Evolutionary conservation across 2,113 vertebrate genomes (phyloP).

Genomic region (Rhynchomys soricoides): DNA sequence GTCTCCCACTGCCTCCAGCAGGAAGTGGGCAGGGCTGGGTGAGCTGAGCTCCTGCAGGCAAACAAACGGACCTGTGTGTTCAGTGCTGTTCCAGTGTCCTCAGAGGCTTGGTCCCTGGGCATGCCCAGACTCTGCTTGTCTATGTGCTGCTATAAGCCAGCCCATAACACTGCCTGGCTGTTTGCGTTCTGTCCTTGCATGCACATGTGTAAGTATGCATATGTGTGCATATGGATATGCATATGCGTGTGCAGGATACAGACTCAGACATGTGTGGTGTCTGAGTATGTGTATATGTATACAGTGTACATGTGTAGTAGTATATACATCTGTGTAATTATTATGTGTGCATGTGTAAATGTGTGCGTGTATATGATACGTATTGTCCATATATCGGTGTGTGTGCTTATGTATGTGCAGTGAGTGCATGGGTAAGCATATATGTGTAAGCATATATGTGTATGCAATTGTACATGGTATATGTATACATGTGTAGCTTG

Average conservation of each 20-base stretch:
- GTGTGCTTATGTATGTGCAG: neutral
- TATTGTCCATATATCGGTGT: no score
- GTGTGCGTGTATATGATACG: neutral
- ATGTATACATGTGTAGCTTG: neutral
- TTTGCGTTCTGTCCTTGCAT: accelerated
- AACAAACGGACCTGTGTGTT: conserved; percentile 60
- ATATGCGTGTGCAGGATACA: no score
- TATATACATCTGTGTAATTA: neutral
- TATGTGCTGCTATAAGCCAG: neutral
- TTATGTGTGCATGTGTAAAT: neutral
- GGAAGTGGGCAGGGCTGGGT: conserved; percentile 78
- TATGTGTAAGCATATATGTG: neutral
- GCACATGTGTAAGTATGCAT: neutral
- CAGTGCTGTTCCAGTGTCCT: neutral
- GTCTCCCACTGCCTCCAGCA: conserved; percentile 78
- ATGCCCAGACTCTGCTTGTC: neutral
- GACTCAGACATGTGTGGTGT: neutral
- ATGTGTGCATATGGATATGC: no score
- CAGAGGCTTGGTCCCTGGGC: neutral
- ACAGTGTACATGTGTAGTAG: neutral
- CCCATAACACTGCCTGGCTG: no score
- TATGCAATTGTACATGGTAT: neutral
- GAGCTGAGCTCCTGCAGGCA: neutral
- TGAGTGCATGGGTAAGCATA: neutral
- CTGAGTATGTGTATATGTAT: neutral